These are phyloP conservation scores for Simalia tracyae DNA, from an alignment of 2,797 vertebrate species.

Conservation along the genomic window DNA sequence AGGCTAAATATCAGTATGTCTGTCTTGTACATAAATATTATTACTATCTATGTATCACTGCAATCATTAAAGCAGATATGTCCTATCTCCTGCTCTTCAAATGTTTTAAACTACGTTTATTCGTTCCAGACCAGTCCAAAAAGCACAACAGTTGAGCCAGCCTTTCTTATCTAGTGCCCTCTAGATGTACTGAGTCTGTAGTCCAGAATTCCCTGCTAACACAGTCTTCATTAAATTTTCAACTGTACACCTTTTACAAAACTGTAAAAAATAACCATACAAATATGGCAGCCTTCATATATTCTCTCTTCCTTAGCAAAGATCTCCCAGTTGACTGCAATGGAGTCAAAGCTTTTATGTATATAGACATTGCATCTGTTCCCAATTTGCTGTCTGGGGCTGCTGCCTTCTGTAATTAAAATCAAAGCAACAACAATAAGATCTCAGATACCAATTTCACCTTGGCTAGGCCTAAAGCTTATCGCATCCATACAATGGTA, in stretches of 20 bases:
- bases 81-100: neutral
- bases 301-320: neutral
- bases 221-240: neutral
- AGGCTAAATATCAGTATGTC: neutral
- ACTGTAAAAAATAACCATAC: neutral
- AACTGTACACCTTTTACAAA: neutral
- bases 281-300: neutral
- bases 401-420: neutral
- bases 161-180: neutral
- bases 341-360: neutral
- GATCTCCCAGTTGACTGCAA: neutral
- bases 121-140: neutral
- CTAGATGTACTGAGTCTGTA: neutral
- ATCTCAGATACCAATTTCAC: constrained; percentile 15
- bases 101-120: neutral
- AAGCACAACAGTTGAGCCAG: neutral
- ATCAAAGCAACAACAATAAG: neutral
- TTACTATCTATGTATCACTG: neutral
- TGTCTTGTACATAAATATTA: neutral
- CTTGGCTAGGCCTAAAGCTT: neutral
- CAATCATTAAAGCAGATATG: neutral
- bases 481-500: constrained; percentile 7
- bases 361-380: neutral
- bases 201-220: neutral
- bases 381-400: neutral